phyloP scores from a whole-genome alignment of 2,797 vertebrate species.

The Syngnathus acus region DNA sequence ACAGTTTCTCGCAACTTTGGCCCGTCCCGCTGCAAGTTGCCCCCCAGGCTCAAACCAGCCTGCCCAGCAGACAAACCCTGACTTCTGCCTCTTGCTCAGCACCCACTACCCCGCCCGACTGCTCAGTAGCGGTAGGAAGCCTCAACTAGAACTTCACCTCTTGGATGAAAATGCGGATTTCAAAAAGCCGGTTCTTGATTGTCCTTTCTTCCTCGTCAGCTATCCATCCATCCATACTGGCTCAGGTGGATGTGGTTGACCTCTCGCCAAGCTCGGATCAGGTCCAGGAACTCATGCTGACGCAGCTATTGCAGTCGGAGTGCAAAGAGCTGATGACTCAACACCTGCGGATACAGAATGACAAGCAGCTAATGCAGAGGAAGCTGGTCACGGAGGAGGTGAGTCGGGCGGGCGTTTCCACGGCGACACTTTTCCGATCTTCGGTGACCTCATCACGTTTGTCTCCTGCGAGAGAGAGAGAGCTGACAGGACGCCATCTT shows the following conservation, averaged over 20 bases:
- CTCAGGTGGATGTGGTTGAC: constrained; percentile 69
- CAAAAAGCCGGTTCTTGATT: neutral
- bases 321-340: constrained; percentile 55
- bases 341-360: constrained; percentile 48
- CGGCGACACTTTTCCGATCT: constrained; percentile 1
- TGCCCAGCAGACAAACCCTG: constrained; percentile 33
- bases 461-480: too few species aligned
- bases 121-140: constrained; percentile 63
- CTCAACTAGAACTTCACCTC: neutral
- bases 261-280: constrained; percentile 66
- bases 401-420: constrained; percentile 8
- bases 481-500: neutral
- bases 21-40: constrained; percentile 18
- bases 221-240: constrained; percentile 65
- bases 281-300: constrained; percentile 71
- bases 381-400: constrained; percentile 67
- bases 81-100: constrained; percentile 72
- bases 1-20: constrained; percentile 57
- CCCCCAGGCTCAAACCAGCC: constrained; percentile 15
- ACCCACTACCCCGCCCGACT: constrained; percentile 62
- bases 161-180: neutral
- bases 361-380: constrained; percentile 52
- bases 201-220: constrained; percentile 47
- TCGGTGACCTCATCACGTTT: neutral
- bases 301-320: constrained; percentile 64